Evolutionary conservation across 2,113 vertebrate species (phyloP), one percentile per base, ranked within the genome.

Genomic region (Rattus rattus): DNA sequence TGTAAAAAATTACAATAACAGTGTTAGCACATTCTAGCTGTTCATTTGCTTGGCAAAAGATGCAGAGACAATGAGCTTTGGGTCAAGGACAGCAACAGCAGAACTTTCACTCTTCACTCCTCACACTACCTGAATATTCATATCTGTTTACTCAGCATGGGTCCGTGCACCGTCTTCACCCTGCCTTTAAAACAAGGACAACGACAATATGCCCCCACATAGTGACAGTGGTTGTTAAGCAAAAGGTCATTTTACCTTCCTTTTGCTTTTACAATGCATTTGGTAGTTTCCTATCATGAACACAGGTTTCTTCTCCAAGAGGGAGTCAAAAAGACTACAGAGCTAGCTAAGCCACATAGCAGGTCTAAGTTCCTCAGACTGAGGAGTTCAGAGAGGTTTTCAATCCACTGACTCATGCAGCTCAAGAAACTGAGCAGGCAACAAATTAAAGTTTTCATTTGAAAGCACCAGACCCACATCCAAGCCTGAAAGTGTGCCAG

Each of bases 281-380:
- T 86, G 72, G 75, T 39, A 72, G 88, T 76, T 94, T 72, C 92
- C 90, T 83, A n/a, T n/a, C 94, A 93, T 49, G 65, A 95, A 54
- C 17, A 85, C 49, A 95, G 49, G 52, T 79, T 92, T 59, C 72
- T 94, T 95, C 84, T 73, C 30, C 12, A 88, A 79, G 11, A 83
- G 52, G 54, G 39, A 95, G 24, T 91, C 70, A 43, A 89, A 75
- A 90, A 69, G 17, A 75, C 54, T 75, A n/a, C 79, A 77, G 63
- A 91, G 59, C 52, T 36, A 63, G 93, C 43, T 36, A 56, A 93
- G 75, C 52, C 87, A 69, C 26, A 61, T 1, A 63, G n/a, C 17
- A 14, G 7, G 54, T 9, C 17, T 63, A 65, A 86, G 81, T 87
- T 67, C 47, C 39, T 83, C 67, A 17, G 61, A 77, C 4, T 79